Evolutionary conservation across 1,140 invertebrate species (phyloP).

Genomic region (Bombus sylvicola): DNA sequence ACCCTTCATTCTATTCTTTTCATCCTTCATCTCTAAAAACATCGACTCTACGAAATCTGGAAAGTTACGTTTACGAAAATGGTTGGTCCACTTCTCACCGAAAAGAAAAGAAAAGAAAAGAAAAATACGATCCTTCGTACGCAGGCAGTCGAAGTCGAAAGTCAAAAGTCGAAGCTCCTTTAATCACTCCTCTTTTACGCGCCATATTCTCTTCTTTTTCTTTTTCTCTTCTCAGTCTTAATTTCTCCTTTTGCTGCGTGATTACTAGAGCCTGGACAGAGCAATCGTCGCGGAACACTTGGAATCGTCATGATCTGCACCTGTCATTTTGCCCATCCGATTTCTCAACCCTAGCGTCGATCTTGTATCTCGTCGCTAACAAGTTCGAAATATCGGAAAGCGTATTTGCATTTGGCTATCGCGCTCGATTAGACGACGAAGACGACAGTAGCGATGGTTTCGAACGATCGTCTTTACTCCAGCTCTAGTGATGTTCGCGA

Average conservation of each 20-base stretch:
- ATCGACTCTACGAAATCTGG: not conserved
- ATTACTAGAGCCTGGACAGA: slow-evolving; percentile 21
- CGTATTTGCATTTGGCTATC: not conserved
- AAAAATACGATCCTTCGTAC: slow-evolving; percentile 2
- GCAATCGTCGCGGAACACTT: slow-evolving; percentile 10
- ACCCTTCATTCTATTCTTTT: not conserved
- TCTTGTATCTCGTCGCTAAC: not conserved
- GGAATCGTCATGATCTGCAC: not conserved
- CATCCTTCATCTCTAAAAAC: not conserved
- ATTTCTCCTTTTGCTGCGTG: not conserved
- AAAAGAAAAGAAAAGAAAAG: too few species aligned
- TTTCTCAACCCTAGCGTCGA: not conserved
- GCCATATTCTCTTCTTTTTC: not conserved
- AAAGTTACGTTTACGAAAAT: not conserved
- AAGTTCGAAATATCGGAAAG: not conserved
- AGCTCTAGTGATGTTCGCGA: slow-evolving; percentile 1
- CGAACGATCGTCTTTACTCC: slow-evolving; percentile 17
- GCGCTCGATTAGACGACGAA: not conserved
- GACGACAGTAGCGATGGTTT: not conserved
- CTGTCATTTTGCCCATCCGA: not conserved
- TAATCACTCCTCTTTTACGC: not conserved
- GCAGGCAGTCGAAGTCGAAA: slow-evolving; percentile 29
- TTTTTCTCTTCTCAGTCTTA: not conserved
- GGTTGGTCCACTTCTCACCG: not conserved
- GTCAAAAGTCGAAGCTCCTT: slow-evolving; percentile 1